Evolutionary conservation across 1,140 invertebrate genomes (phyloP).

Genomic region (Hypothenemus hampei): DNA sequence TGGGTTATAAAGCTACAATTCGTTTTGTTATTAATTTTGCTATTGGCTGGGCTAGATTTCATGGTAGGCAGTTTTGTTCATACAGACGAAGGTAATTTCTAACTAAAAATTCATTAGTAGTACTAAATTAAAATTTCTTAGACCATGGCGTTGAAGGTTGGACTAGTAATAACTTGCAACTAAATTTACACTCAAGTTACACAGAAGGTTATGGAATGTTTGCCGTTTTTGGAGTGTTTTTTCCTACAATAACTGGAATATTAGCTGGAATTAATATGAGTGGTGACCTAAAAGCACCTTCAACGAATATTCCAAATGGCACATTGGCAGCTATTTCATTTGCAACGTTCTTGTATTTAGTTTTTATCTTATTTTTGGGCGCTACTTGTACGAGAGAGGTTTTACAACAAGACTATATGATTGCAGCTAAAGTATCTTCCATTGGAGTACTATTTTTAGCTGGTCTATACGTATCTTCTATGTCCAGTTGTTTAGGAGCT

Average conservation of each 20-base stretch:
- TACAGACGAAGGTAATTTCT: slow-evolving; percentile 53
- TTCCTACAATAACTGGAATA: slow-evolving; percentile 89
- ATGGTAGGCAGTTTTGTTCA: slow-evolving; percentile 81
- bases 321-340: slow-evolving; percentile 86
- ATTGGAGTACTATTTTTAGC: slow-evolving; percentile 77
- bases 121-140: slow-evolving; percentile 45
- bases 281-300: slow-evolving; percentile 87
- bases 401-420: slow-evolving; percentile 81
- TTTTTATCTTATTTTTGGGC: slow-evolving; percentile 85
- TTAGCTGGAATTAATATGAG: slow-evolving; percentile 98
- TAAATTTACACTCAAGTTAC: slow-evolving; percentile 81
- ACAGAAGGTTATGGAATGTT: slow-evolving; percentile 79
- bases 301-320: slow-evolving; percentile 89
- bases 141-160: slow-evolving; percentile 82
- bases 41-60: slow-evolving; percentile 85
- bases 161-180: slow-evolving; percentile 67
- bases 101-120: neutral
- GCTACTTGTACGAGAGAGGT: slow-evolving; percentile 72
- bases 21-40: slow-evolving; percentile 71
- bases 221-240: slow-evolving; percentile 91
- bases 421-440: slow-evolving; percentile 82
- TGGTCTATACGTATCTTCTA: slow-evolving; percentile 91
- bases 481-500: slow-evolving; percentile 89
- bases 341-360: slow-evolving; percentile 85
- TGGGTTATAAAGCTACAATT: slow-evolving; percentile 92